Base-by-base conservation (phyloP, 2,113 vertebrate species). In the Ictidomys tridecemlineatus region DNA sequence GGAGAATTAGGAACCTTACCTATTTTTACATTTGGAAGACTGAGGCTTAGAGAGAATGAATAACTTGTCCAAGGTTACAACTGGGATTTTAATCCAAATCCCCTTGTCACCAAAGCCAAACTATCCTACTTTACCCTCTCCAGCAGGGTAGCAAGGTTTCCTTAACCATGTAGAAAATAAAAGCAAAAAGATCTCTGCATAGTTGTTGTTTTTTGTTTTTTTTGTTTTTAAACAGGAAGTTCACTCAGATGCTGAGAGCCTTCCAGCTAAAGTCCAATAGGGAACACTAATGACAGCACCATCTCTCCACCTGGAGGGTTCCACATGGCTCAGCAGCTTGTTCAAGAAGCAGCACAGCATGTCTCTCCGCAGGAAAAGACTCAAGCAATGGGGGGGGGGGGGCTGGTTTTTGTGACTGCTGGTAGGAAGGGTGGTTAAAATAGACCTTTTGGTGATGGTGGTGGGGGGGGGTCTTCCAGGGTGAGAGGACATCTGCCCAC, bases 21-120 rank as follows among this genome's bases (percentile, higher is more conserved):
- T 85, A 79, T 77, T 92, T 95, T 91, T 51, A 95, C 45, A 34
- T 76, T 87, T 69, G 76, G 53, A 73, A 97, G 91, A 86, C 9
- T 8, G 67, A 91, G 26, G 63, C 69, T 97, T 94, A 85, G 51
- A 77, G 34, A 87, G 79, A 93, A 95, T 89, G 97, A 93, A 76
- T 61, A 37, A 89, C 6, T n/a, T 78, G 93, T n/a, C 37, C 88
- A 85, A 96, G 78, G 53, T 92, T 88, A 92, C 53, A 80, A 72
- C 80, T 61, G 78, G 51, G 51, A 67, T 93, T 86, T 90, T 92
- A 95, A 94, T 94, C 87, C 87, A 94, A 92, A 87, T 94, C 61
- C 45, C 79, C 61, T 34, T 28, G 58, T 61, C 73, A 70, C 63
- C 85, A 93, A 94, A 93, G 73, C 53, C 48, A 61, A 78, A 77